Evolutionary conservation across 2,888 invertebrate genomes (phyloP), one percentile per base, ranked within the genome.

Genomic region (Ametastegia equiseti): DNA sequence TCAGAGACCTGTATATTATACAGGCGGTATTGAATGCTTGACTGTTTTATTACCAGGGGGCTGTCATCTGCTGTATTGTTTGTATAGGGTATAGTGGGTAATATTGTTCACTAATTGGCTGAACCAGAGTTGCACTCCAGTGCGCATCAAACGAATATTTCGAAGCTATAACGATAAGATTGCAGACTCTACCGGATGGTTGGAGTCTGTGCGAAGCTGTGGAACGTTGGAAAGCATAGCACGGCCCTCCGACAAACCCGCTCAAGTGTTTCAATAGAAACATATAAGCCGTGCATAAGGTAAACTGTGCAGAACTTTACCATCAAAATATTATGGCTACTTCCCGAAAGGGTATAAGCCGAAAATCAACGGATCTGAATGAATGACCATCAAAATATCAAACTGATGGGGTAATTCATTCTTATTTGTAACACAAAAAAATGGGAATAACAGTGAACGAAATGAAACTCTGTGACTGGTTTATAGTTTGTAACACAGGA

Each of bases 101-200:
- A 60, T 60, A 60, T 60, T 60, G 27, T 60, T 60, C 30, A 30
- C 60, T 60, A 60, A 60, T 60, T 60, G 60, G 60, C 60, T 13
- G 30, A 60, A 15, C 13, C 30, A 60, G 30, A 15, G 30, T 30
- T 30, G 30, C 60, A 60, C 30, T 60, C 30, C 30, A 30, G 27
- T 60, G 60, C 60, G 19, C 30, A 60, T 30, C 60, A 30, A 60
- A 30, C 60, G 60, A 60, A 60, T 30, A 30, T 60, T 60, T 60
- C 30, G 13, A 15, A 60, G 60, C 60, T 30, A n/a, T n/a, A 60
- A 60, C 30, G 60, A 60, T 60, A 30, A 60, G 60, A 60, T 60
- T 30, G 60, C 4, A 60, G 60, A 30, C 27, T 30, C 6, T 60
- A 60, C 30, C 60, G 27, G 30, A 15, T 60, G 13, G 15, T 60